Percentiles rank a stretch among this genome's conserved stretches.
These are phyloP conservation scores for Phoxinus dragarum DNA, from an alignment of 2,797 vertebrate species.

Conservation along the genomic window DNA sequence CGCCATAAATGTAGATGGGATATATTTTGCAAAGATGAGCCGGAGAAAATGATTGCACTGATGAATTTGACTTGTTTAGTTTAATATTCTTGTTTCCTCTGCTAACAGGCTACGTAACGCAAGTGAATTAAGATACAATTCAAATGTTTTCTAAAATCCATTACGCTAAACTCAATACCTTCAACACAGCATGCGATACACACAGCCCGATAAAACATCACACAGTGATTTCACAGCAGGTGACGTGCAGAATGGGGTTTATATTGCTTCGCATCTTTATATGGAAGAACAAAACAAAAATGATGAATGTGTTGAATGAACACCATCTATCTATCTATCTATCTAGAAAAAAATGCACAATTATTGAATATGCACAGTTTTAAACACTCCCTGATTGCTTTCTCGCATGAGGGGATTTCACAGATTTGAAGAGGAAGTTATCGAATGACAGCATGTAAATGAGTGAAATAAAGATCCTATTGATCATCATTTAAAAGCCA, in stretches of 20 bases:
- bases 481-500: conserved; percentile 20
- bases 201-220: conserved; percentile 10
- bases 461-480: neutral
- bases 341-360: neutral
- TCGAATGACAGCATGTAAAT: neutral
- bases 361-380: neutral
- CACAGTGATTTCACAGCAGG: conserved; percentile 38
- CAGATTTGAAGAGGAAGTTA: neutral
- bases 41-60: neutral
- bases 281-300: conserved; percentile 19
- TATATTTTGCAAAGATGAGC: neutral
- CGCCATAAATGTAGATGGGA: conserved; percentile 30
- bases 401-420: neutral
- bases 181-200: conserved; percentile 19
- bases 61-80: conserved; percentile 9
- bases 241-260: conserved; percentile 14
- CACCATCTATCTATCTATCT: too few relatives aligned
- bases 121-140: conserved; percentile 31
- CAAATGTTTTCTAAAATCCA: conserved; percentile 38
- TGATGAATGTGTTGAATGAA: neutral
- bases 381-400: neutral
- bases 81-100: conserved; percentile 23
- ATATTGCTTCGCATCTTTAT: conserved; percentile 36
- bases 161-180: conserved; percentile 41
- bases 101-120: neutral